Evolutionary conservation across 2,113 vertebrate species (phyloP), one percentile per base, ranked within the genome.

Genomic region (Cathartes aura): DNA sequence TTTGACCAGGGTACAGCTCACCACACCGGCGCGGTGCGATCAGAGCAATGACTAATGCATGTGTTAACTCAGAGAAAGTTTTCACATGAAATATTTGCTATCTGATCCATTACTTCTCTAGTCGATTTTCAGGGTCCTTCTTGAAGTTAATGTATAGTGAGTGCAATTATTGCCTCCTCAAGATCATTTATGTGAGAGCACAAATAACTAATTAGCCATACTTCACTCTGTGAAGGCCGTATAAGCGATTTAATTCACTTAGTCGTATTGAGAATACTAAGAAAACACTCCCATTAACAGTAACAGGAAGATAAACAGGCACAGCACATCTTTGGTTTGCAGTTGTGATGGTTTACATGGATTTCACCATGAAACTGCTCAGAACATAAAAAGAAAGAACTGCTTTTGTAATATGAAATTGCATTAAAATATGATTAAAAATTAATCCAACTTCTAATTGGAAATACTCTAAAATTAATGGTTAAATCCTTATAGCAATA

Each of bases 381-480:
- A 62, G 70, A 40, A 17, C 5, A n/a, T 21, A 56, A 21, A 36
- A 59, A 23, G 45, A 40, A 78, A n/a, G 15, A 78, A 32, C 34
- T 48, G 26, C 55, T 88, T 62, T 36, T 71, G 40, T 83, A 74
- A 83, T 70, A 38, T 17, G 59, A 71, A 94, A 89, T 64, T 82
- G 60, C 83, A 78, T 90, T 80, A 82, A 93, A 66, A 8, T 83
- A 48, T 30, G 83, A 90, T 97, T 90, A 95, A 95, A 93, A 94
- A 95, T 87, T 82, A 95, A 96, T 91, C 53, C 12, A 0, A 27
- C 3, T 67, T 90, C 56, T 94, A 92, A 95, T 79, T 89, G 42
- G 74, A 91, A 94, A 90, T 40, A 43, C 2, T 79, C 7, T 18
- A 36, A 80, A 97, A 86, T 93, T 24, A 91, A 96, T 67, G 60